A percentile compares a stretch with the other conserved stretches of the same genome.
These are phyloP conservation scores for Crypturellus undulatus DNA, from an alignment of 2,113 vertebrate species.

Conservation along the genomic window DNA sequence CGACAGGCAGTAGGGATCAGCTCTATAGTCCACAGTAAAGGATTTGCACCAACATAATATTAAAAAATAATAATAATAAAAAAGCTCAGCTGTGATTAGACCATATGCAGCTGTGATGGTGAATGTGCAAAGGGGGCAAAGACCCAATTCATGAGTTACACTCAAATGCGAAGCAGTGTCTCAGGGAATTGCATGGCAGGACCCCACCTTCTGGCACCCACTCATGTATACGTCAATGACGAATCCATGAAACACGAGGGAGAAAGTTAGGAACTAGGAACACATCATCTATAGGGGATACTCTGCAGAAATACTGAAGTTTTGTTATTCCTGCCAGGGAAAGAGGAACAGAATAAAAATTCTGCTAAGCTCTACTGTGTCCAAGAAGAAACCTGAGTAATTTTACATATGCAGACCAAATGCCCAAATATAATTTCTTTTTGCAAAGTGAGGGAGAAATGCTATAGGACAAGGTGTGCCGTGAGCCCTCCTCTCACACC, in stretches of 20 bases:
- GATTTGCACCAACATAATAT: neutral
- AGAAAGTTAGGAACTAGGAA: neutral
- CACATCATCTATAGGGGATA: accelerated
- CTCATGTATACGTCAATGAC: neutral
- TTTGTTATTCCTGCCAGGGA: neutral
- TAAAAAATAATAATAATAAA: neutral
- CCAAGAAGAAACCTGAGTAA: neutral
- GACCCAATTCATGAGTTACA: accelerated
- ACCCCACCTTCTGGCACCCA: neutral
- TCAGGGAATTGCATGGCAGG: neutral
- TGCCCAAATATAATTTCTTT: neutral
- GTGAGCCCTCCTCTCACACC: neutral
- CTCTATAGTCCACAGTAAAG: neutral
- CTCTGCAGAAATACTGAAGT: neutral
- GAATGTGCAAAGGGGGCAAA: neutral
- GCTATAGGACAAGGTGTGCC: neutral
- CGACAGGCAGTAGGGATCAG: neutral
- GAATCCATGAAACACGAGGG: neutral
- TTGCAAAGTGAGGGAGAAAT: neutral
- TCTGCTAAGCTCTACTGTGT: neutral
- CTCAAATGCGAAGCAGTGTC: neutral
- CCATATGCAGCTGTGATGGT: neutral
- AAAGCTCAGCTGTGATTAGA: neutral
- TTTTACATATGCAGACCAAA: neutral
- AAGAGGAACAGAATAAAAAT: neutral